Percentiles rank a stretch among this genome's conserved stretches.
phyloP scores from a whole-genome alignment of 2,888 invertebrate genomes.

The Metacarcinus magister region DNA sequence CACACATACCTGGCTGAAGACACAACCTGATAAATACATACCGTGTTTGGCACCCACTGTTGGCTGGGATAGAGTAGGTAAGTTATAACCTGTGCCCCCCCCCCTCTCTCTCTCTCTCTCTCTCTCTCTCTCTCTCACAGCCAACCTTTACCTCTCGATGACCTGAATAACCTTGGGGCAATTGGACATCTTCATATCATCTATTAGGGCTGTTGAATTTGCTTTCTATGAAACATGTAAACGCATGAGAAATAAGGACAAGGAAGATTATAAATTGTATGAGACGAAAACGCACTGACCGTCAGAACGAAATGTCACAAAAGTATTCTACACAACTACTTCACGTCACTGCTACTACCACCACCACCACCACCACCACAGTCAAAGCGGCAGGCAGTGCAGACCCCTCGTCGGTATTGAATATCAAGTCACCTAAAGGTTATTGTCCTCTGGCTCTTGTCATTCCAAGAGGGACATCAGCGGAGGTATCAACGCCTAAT shows the following conservation, averaged over 20 bases:
- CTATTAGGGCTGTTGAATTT: neutral
- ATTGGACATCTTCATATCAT: neutral
- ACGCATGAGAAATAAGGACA: neutral
- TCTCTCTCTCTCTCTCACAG: neutral
- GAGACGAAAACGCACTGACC: neutral
- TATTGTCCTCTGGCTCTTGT: constrained; percentile 15
- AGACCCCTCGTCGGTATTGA: neutral
- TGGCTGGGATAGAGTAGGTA: neutral
- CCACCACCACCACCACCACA: neutral
- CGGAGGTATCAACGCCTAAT: neutral
- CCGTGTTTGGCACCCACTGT: neutral
- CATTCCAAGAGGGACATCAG: neutral
- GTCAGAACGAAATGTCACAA: constrained; percentile 4
- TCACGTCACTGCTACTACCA: neutral
- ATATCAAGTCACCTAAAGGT: constrained; percentile 47
- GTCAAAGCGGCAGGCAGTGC: neutral
- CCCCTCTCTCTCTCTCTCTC: neutral
- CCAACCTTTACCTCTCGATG: neutral
- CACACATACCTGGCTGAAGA: neutral
- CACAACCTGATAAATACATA: neutral
- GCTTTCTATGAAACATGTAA: neutral
- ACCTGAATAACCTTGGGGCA: neutral
- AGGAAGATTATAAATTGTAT: neutral
- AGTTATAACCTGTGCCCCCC: neutral
- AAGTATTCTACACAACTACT: neutral